These are phyloP conservation scores for Bibio marci DNA, from an alignment of 2,888 invertebrate species.

Conservation along the genomic window DNA sequence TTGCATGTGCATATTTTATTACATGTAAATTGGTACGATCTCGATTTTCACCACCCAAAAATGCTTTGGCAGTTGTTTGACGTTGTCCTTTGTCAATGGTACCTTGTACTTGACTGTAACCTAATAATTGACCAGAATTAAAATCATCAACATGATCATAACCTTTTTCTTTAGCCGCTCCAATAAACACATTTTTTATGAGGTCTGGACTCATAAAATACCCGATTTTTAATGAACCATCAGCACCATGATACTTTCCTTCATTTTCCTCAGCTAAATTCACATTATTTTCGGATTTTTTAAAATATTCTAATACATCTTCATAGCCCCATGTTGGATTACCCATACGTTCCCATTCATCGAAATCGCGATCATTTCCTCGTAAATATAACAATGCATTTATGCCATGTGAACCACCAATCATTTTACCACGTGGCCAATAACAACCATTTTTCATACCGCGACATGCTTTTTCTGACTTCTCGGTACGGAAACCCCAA, in stretches of 20 bases:
- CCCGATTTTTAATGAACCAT: not conserved
- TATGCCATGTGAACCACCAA: slow-evolving; percentile 42
- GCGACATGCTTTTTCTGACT: slow-evolving; percentile 13
- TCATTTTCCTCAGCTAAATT: not conserved
- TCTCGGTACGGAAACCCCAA: slow-evolving; percentile 17
- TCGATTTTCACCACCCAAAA: slow-evolving; percentile 33
- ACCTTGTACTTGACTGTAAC: slow-evolving; percentile 46
- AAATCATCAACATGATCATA: slow-evolving; percentile 42
- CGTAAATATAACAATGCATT: slow-evolving; percentile 48
- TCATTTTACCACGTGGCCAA: slow-evolving; percentile 46
- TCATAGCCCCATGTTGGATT: slow-evolving; percentile 69
- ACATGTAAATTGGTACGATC: slow-evolving; percentile 24
- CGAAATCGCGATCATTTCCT: slow-evolving; percentile 62
- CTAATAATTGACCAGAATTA: slow-evolving; percentile 46
- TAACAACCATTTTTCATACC: slow-evolving; percentile 18
- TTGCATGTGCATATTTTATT: slow-evolving; percentile 34
- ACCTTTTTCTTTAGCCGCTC: slow-evolving; percentile 43
- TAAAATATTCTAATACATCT: slow-evolving; percentile 55
- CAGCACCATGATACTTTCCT: not conserved
- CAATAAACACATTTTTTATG: slow-evolving; percentile 39
- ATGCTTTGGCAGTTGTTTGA: slow-evolving; percentile 55
- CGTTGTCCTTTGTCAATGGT: slow-evolving; percentile 48
- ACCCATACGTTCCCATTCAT: slow-evolving; percentile 61
- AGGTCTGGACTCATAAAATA: slow-evolving; percentile 15
- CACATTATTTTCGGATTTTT: slow-evolving; percentile 57